Conservation (phyloP, 2,888 invertebrate species). For the Unio delphinus region DNA sequence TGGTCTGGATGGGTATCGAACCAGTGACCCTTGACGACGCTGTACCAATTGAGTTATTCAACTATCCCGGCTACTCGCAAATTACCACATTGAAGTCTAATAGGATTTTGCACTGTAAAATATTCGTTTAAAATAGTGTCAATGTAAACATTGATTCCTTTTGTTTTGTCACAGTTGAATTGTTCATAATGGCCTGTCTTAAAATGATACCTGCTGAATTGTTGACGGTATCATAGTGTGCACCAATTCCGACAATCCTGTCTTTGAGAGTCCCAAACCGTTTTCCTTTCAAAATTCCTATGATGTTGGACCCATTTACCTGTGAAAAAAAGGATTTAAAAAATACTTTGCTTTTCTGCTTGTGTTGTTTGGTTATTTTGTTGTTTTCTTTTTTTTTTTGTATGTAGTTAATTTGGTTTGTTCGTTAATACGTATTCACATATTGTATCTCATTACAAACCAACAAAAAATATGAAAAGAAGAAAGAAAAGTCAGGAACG, state of each 20-base stretch:
- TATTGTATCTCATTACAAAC: too few species aligned
- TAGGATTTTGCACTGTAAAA: neutral
- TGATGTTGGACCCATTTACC: constrained; percentile 10
- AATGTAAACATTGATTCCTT: neutral
- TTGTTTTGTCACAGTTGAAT: neutral
- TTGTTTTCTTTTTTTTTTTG: too few species aligned
- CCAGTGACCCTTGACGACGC: too few species aligned
- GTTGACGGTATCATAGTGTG: constrained; percentile 22
- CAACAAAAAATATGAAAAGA: too few species aligned
- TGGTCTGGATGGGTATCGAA: too few species aligned
- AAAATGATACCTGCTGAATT: constrained; percentile 9
- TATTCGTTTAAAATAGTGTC: neutral
- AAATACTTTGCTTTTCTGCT: too few species aligned
- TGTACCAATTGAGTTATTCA: too few species aligned
- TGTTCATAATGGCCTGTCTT: neutral
- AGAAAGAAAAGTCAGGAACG: too few species aligned
- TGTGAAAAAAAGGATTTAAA: neutral
- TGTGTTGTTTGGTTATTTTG: too few species aligned
- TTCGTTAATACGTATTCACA: too few species aligned
- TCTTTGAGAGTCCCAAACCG: constrained; percentile 18
- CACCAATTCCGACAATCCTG: constrained; percentile 17
- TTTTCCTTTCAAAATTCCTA: constrained; percentile 17
- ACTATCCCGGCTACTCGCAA: neutral
- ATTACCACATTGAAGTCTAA: neutral
- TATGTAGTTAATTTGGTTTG: too few species aligned